Evolutionary conservation across 2,797 vertebrate species (phyloP).

Genomic region (Phrynocephalus vlangalii): DNA sequence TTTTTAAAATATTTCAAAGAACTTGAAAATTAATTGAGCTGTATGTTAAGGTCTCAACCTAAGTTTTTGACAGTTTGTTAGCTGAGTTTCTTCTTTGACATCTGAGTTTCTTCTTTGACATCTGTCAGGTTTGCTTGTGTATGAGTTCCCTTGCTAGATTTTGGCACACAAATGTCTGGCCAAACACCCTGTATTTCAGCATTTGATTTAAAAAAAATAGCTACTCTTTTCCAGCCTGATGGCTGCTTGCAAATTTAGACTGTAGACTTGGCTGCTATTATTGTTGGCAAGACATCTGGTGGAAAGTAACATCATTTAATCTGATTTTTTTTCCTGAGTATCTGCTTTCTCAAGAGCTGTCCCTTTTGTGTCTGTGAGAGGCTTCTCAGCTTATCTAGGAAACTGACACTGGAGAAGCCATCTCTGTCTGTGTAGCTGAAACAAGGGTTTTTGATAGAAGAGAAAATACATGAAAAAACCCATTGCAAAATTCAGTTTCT

Average conservation of each 20-base stretch:
- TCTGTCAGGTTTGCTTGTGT: constrained; percentile 21
- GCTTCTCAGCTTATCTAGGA: constrained; percentile 44
- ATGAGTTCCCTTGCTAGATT: not conserved
- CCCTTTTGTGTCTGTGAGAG: constrained; percentile 57
- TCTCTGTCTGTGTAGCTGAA: constrained; percentile 54
- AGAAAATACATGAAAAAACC: constrained; percentile 12
- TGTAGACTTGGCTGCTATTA: not conserved
- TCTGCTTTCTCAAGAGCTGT: constrained; percentile 51
- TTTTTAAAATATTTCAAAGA: not conserved
- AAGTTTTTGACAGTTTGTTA: not conserved
- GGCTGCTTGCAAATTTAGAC: constrained; percentile 53
- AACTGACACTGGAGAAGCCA: constrained; percentile 46
- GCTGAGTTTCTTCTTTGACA: not conserved
- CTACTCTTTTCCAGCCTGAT: constrained; percentile 21
- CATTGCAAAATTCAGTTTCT: constrained; percentile 13
- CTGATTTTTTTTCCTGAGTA: constrained; percentile 47
- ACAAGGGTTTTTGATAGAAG: constrained; percentile 29
- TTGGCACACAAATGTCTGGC: constrained; percentile 36
- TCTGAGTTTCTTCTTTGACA: not conserved
- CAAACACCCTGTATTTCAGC: constrained; percentile 38
- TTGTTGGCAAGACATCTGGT: constrained; percentile 38
- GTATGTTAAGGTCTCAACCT: too few relatives aligned
- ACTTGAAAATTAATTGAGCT: not conserved
- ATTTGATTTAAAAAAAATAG: not conserved
- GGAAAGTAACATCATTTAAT: constrained; percentile 54